A percentile compares a stretch with the other conserved stretches of the same genome.
Conservation (phyloP, 2,797 vertebrate species). For the Bucorvus abyssinicus region DNA sequence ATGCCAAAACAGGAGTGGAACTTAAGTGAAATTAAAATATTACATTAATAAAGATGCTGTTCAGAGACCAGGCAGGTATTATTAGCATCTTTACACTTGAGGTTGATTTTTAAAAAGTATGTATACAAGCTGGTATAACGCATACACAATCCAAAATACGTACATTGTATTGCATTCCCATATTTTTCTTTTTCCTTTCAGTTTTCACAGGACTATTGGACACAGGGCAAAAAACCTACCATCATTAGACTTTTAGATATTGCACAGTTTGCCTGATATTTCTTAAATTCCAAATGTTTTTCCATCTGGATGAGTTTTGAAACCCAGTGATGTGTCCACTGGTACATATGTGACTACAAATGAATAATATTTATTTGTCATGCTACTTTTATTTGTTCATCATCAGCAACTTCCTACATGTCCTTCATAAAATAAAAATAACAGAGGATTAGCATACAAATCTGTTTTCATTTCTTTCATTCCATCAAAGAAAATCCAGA, state of each 20-base stretch:
- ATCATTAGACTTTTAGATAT: conserved; percentile 12
- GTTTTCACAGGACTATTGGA: not conserved
- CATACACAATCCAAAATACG: not conserved
- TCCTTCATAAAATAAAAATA: conserved; percentile 26
- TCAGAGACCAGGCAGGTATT: not conserved
- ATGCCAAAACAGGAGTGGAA: not conserved
- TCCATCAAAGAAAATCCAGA: conserved; percentile 1
- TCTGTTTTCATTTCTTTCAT: conserved; percentile 34
- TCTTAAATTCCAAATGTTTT: conserved; percentile 29
- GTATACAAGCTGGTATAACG: not conserved
- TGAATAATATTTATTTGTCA: conserved; percentile 35
- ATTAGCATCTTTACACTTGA: not conserved
- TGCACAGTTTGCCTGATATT: not conserved
- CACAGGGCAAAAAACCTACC: not conserved
- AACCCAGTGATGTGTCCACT: not conserved
- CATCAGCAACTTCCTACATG: not conserved
- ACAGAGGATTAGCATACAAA: not conserved
- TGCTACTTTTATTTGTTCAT: conserved; percentile 26
- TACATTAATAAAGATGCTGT: not conserved
- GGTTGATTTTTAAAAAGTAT: not conserved
- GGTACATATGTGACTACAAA: conserved; percentile 37
- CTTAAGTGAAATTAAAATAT: not conserved
- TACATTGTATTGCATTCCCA: not conserved
- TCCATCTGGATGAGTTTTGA: conserved; percentile 9
- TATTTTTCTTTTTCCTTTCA: not conserved